Conservation (phyloP, 2,797 vertebrate genomes). For the Hydrocynus forskahlii region DNA sequence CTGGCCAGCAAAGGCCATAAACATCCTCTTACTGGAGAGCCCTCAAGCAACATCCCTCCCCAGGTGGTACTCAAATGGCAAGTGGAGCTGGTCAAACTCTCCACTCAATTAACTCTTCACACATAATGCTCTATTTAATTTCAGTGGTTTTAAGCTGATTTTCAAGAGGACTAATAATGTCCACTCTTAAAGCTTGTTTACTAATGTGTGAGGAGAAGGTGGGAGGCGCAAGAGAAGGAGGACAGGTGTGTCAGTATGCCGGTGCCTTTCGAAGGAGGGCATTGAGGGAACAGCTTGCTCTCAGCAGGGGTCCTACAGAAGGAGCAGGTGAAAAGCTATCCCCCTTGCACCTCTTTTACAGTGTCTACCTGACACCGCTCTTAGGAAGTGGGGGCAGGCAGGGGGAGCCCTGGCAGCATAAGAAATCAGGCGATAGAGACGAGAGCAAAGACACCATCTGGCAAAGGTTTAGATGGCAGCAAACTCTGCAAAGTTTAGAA, state of each 20-base stretch:
- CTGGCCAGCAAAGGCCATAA: constrained; percentile 44
- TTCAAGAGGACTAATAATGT: constrained; percentile 28
- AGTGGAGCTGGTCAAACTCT: neutral
- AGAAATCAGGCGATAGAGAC: constrained; percentile 58
- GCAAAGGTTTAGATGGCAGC: constrained; percentile 54
- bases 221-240: constrained; percentile 50
- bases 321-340: constrained; percentile 78
- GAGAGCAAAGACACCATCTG: constrained; percentile 63
- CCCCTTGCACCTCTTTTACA: constrained; percentile 69
- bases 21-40: constrained; percentile 31
- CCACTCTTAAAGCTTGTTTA: constrained; percentile 57
- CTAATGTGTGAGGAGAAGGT: constrained; percentile 53
- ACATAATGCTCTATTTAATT: constrained; percentile 8
- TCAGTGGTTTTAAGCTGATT: constrained; percentile 21
- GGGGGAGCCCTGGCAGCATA: constrained; percentile 51
- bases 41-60: constrained; percentile 1
- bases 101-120: neutral
- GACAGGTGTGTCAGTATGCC: constrained; percentile 67
- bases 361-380: constrained; percentile 76
- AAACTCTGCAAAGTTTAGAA: constrained; percentile 45
- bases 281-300: constrained; percentile 76
- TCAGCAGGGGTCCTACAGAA: constrained; percentile 73
- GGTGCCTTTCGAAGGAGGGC: constrained; percentile 49
- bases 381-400: constrained; percentile 48
- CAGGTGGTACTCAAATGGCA: constrained; percentile 26